Conservation (phyloP, 2,888 invertebrate genomes). For the Pseudococcus viburni region DNA sequence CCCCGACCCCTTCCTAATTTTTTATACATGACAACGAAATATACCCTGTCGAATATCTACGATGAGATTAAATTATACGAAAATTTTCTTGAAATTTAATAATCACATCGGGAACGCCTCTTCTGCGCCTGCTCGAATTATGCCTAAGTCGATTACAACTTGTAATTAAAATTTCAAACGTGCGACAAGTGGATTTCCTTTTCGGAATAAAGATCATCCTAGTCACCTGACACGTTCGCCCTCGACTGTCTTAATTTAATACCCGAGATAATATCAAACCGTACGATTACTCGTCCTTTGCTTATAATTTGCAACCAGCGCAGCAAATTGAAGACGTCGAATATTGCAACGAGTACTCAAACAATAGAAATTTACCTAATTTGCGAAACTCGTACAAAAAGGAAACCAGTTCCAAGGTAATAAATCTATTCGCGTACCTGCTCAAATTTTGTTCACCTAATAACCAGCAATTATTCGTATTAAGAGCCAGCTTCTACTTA, state of each 20-base stretch:
- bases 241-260: background rate
- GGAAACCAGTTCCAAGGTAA: background rate
- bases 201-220: background rate
- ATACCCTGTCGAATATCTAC: too few species aligned
- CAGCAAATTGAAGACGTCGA: background rate
- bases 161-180: background rate
- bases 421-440: slow-evolving; percentile 12
- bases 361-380: too few species aligned
- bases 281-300: background rate
- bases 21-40: too few species aligned
- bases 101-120: background rate
- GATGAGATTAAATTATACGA: too few species aligned
- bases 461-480: background rate
- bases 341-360: too few species aligned
- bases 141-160: background rate
- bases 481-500: background rate
- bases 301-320: background rate
- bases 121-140: too few species aligned
- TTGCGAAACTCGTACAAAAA: background rate
- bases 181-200: background rate
- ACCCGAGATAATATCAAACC: background rate
- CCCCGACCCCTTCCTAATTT: too few species aligned
- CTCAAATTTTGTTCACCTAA: slow-evolving; percentile 4
- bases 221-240: background rate
- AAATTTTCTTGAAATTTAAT: too few species aligned